Base-by-base conservation (phyloP, 1,140 invertebrate genomes). In the Brachionus sp. region DNA sequence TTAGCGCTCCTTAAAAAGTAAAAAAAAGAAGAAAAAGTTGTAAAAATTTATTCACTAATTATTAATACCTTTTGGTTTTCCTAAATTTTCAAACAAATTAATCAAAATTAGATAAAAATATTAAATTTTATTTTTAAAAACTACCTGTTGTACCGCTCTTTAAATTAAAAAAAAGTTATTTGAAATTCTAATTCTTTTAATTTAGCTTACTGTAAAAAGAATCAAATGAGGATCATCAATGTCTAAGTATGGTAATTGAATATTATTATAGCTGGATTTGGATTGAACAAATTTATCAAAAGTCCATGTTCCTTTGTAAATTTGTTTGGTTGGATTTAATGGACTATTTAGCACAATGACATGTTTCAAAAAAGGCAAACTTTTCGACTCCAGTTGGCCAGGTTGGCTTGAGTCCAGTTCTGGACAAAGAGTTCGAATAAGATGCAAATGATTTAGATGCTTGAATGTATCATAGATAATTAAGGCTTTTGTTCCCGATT, bases 31-130 rank as follows among this genome's bases (percentile, higher is more conserved):
- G 2, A 68, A 68, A 37, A 37, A 33, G 0, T 29, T 64, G 2
- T 25, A 29, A 25, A n/a, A 64, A 42, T 37, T 37, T 16, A 39
- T 70, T 9, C 12, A 19, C 13, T 39, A 4, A 6, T 23, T 42
- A 19, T 19, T 12, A 57, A 23, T 70, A 70, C 66, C 66, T 89
- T 98, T 98, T 1, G 96, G 94, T 39, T 70, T 53, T 29, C 75
- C 75, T 78, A 19, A 53, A 42, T 29, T 29, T 66, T 23, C 19
- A 25, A 46, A 46, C n/a, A 46, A 46, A 5, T 7, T 46, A 46
- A 46, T 5, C 13, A n/a, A n/a, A n/a, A n/a, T 46, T 46, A 46
- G 12, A 19, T 35, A 2, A 25, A 25, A 35, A 35, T 35, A 12
- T 1, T 66, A 66, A 35, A 19, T 29, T 66, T 25, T 1, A 12